phyloP scores from a whole-genome alignment of 2,797 vertebrate genomes.

The Alcedo atthis region DNA sequence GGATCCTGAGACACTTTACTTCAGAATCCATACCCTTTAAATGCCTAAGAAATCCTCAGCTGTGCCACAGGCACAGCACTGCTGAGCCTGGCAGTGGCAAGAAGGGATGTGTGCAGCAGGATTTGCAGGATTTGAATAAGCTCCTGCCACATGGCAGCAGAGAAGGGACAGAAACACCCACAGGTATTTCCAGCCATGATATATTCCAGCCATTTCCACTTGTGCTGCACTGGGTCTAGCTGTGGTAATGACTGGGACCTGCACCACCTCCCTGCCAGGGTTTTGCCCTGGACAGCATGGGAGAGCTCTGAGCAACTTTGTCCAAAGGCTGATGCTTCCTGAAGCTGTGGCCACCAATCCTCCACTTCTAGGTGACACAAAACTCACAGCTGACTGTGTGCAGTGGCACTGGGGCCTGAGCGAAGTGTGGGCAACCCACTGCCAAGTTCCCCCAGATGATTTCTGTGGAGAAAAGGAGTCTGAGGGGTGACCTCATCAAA shows the following conservation, averaged over 20 bases:
- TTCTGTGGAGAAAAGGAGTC: no score
- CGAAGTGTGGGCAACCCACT: fast-evolving
- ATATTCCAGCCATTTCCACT: no score
- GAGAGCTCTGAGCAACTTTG: not conserved
- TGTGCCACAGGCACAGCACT: not conserved
- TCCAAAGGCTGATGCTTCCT: not conserved
- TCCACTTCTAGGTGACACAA: not conserved
- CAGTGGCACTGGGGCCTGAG: not conserved
- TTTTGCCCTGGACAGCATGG: fast-evolving
- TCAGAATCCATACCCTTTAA: not conserved
- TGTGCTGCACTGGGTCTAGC: not conserved
- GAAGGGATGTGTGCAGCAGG: not conserved
- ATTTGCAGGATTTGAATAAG: not conserved
- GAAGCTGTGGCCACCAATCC: not conserved
- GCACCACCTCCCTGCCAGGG: fast-evolving
- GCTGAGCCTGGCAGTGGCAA: not conserved
- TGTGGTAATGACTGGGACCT: not conserved
- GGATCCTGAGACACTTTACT: not conserved
- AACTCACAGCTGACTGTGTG: not conserved
- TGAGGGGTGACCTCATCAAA: no score
- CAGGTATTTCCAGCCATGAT: not conserved
- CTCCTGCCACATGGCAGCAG: not conserved
- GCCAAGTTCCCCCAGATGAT: not conserved
- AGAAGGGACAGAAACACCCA: not conserved
- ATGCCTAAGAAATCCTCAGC: not conserved